These are phyloP conservation scores for Aurelia sp. DNA, from an alignment of 30 jellyfish, hydroid and myxozoan genomes.

Conservation along the genomic window DNA sequence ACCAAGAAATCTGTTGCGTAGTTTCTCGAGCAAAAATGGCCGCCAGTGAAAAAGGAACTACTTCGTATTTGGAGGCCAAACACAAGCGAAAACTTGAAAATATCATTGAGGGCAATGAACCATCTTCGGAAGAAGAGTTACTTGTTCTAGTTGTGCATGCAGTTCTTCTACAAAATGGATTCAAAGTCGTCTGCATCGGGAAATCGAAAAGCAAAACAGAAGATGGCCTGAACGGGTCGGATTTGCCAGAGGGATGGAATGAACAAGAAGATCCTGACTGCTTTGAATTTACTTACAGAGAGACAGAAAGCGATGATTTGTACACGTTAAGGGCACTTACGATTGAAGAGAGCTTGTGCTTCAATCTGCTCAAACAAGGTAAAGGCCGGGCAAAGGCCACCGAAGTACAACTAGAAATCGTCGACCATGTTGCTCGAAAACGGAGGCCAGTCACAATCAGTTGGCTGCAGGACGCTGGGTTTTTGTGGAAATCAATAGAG, in stretches of 20 bases:
- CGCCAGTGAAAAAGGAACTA: not conserved
- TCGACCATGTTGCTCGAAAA: conserved; percentile 39
- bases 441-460: conserved; percentile 37
- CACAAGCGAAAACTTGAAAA: not conserved
- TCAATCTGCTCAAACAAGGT: conserved; percentile 32
- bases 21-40: conserved; percentile 44
- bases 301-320: not conserved
- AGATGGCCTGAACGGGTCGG: conserved; percentile 15
- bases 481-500: conserved; percentile 42
- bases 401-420: conserved; percentile 9
- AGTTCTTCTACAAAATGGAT: conserved; percentile 44
- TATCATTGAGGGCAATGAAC: conserved; percentile 18
- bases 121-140: conserved; percentile 53
- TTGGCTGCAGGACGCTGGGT: conserved; percentile 53
- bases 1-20: conserved; percentile 18
- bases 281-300: conserved; percentile 40
- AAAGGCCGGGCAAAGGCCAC: conserved; percentile 43
- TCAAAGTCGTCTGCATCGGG: conserved; percentile 34
- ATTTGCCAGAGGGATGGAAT: conserved; percentile 67
- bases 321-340: conserved; percentile 23
- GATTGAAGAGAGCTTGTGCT: conserved; percentile 49
- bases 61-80: conserved; percentile 15
- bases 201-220: not conserved
- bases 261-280: conserved; percentile 64
- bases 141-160: conserved; percentile 32